Evolutionary conservation across 2,113 vertebrate genomes (phyloP), one percentile per base, ranked within the genome.

Genomic region (Atrichornis clamosus): DNA sequence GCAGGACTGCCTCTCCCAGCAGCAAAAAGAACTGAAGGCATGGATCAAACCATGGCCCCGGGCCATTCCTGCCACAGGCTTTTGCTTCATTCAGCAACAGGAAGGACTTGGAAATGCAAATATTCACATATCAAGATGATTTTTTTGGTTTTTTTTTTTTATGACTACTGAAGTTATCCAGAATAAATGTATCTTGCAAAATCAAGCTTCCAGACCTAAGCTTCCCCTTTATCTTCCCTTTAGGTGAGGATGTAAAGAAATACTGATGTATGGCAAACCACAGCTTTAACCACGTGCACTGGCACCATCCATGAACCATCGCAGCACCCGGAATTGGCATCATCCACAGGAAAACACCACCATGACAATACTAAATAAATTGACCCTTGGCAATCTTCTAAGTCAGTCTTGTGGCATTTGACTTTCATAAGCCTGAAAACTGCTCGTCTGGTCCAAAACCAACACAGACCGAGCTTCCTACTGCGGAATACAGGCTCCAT

Each of bases 351-450:
- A 59, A 93, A 97, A 88, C 72, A 78, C 19, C 46, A 56, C 26
- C n/a, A 68, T 18, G 44, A 64, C 58, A 63, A 58, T 14, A 39
- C 53, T 73, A 93, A 95, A 87, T 64, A 94, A 94, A 95, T 23
- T 89, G 87, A 75, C 95, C 91, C n/a, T 35, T 46, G 87, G 94
- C 95, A 49, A 81, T 91, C 78, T 94, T 50, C 79, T 76, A 47
- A 80, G 68, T 64, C 86, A 32, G 4, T 84, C 87, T 59, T 53
- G 84, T 89, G 89, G 70, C 95, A 89, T 95, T 96, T 95, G 91
- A 95, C 94, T 95, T 96, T 93, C 50, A 63, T 41, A 87, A 87
- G 81, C 55, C 93, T 93, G 81, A 85, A 96, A 90, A 91, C 30
- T 35, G 88, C 62, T 73, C 4, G 0, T 79, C 87, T 94, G 70